Evolutionary conservation across 2,113 vertebrate species (phyloP), one percentile per base, ranked within the genome.

Genomic region (Aegypius monachus): DNA sequence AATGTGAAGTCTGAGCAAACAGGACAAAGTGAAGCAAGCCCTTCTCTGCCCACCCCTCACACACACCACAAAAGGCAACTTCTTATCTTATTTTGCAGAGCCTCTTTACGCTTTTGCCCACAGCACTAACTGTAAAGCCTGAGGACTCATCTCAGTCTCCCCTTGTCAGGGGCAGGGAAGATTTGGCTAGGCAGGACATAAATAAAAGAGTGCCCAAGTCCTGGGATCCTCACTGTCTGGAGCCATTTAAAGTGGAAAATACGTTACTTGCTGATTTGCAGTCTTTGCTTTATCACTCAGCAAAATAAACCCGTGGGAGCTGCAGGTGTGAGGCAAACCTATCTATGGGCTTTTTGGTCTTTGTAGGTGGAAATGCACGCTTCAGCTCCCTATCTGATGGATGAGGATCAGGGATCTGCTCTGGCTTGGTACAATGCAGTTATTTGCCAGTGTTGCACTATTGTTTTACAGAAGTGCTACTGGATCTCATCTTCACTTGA

Each of bases 11-110:
- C 53, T 85, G 53, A 87, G 40, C 48, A 82, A 94, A 94, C 53
- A 94, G 74, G 79, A 70, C 29, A 27, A 94, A 91, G n/a, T n/a
- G 65, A 87, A 95, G 77, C 83, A 71, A 94, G 25, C 20, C 42
- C 38, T 84, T 65, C 81, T 74, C 77, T 92, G 77, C 19, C 36
- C 66, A 74, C 40, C 15, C 27, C 38, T 77, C 59, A 63, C 31
- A 45, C 5, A 26, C 53, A 83, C 61, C 1, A 23, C 50, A 81
- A 93, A 84, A 67, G 36, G 65, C 67, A 78, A 63, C 10, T 73
- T 66, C 3, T 61, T 27, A 3, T 21, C 78, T 75, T 80, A 32
- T 81, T 94, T 89, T 66, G 70, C 80, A 86, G 56, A 92, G 16
- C 27, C 36, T 86, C 43, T 72, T 92, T 17, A 78, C 7, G 32